Percentiles rank a stretch among this genome's conserved stretches.
phyloP scores from a whole-genome alignment of 2,888 invertebrate species.

The Cryptocephalus primarius region DNA sequence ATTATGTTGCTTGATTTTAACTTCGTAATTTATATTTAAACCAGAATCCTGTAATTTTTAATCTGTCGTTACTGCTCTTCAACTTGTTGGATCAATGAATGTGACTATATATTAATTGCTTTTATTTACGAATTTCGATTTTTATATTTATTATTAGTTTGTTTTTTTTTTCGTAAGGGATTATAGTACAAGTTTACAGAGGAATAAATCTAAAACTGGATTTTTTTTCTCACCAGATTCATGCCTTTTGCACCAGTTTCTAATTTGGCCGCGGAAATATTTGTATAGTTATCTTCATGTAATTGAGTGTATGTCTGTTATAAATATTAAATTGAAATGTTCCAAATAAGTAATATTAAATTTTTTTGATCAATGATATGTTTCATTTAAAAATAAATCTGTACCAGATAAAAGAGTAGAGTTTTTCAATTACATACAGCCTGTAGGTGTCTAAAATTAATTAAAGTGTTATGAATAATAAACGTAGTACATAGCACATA shows the following conservation, averaged over 20 bases:
- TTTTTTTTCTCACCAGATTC: conserved; percentile 3
- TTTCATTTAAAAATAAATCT: too few relatives aligned
- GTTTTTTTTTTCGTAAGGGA: not conserved
- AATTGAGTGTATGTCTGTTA: conserved; percentile 28
- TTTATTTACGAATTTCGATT: not conserved
- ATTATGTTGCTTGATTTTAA: too few relatives aligned
- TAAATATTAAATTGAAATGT: conserved; percentile 27
- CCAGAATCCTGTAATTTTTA: too few relatives aligned
- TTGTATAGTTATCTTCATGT: conserved; percentile 27
- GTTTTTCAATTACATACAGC: too few relatives aligned
- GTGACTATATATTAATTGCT: too few relatives aligned
- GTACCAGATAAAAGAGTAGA: too few relatives aligned
- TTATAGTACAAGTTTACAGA: conserved; percentile 6
- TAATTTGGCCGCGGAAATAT: conserved; percentile 17
- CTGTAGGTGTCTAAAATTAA: too few relatives aligned
- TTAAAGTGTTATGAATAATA: too few relatives aligned
- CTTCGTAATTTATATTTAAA: too few relatives aligned
- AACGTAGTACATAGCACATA: too few relatives aligned
- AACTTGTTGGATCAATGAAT: too few relatives aligned
- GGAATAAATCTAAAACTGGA: not conserved
- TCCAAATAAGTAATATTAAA: conserved; percentile 25
- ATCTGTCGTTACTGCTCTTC: too few relatives aligned
- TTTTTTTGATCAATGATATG: conserved; percentile 17
- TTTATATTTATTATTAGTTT: conserved; percentile 1
- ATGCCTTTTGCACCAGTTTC: conserved; percentile 8